Conservation (phyloP, 2,113 vertebrate genomes). For the Sardina pilchardus region DNA sequence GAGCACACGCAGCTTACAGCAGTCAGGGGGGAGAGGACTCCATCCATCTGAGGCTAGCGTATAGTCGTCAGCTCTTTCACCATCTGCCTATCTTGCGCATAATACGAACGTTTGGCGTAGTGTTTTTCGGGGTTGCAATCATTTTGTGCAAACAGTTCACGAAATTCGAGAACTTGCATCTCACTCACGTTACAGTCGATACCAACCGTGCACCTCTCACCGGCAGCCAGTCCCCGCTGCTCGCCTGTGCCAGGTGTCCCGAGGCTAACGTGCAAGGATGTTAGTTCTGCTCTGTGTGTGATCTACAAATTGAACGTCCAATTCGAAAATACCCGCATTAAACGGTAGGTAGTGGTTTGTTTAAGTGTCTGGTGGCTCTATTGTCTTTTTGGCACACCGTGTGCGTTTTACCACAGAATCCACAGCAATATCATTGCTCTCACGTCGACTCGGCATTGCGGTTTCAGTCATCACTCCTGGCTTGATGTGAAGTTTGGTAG, state of each 20-base stretch:
- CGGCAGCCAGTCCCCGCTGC: slow-evolving; percentile 33
- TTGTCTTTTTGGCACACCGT: slow-evolving; percentile 7
- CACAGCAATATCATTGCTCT: slow-evolving; percentile 45
- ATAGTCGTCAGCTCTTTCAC: neutral
- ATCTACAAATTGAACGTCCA: neutral
- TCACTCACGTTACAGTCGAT: slow-evolving; percentile 21
- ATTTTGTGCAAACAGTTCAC: slow-evolving; percentile 23
- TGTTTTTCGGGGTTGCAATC: slow-evolving; percentile 13
- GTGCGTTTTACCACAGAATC: slow-evolving; percentile 50
- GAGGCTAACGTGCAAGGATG: slow-evolving; percentile 31
- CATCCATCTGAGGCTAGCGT: slow-evolving; percentile 1
- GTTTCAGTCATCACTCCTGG: slow-evolving; percentile 32
- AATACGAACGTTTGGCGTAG: neutral
- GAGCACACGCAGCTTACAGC: slow-evolving; percentile 15
- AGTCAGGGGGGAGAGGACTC: slow-evolving; percentile 9
- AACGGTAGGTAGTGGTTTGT: slow-evolving; percentile 44
- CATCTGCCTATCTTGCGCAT: slow-evolving; percentile 10
- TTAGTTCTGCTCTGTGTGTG: neutral
- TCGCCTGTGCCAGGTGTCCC: slow-evolving; percentile 48
- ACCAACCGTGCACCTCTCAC: slow-evolving; percentile 26
- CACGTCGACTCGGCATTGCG: slow-evolving; percentile 57
- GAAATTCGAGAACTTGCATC: slow-evolving; percentile 35
- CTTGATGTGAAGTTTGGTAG: slow-evolving; percentile 32
- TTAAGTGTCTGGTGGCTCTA: neutral
- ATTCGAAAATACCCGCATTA: slow-evolving; percentile 29